Conservation (phyloP, 2,113 vertebrate genomes). For the Lota lota region DNA sequence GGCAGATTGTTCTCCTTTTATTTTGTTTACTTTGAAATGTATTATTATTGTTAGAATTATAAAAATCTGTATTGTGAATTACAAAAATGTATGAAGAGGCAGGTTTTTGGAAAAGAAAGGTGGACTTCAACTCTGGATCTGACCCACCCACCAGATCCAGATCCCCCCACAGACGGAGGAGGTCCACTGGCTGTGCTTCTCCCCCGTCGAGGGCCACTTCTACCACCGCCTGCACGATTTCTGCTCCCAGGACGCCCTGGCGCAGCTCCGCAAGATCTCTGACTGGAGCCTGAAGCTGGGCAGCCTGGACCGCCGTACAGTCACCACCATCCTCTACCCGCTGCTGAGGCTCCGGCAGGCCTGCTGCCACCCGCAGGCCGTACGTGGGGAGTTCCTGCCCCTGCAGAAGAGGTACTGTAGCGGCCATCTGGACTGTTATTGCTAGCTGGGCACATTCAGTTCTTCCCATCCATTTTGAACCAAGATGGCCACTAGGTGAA, state of each 20-base stretch:
- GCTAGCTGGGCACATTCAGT: constrained; percentile 3
- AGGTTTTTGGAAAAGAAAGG: no score
- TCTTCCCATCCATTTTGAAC: no score
- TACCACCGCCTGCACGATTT: constrained; percentile 97
- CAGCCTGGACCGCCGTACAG: constrained; percentile 91
- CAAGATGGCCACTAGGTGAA: no score
- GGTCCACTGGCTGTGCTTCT: constrained; percentile 93
- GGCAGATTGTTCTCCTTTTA: no score
- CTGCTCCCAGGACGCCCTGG: constrained; percentile 93
- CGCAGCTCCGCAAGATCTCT: constrained; percentile 92
- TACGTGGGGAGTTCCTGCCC: constrained; percentile 94
- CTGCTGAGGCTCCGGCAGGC: constrained; percentile 92
- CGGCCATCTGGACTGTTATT: not conserved
- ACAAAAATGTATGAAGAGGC: no score
- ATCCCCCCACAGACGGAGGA: constrained; percentile 96
- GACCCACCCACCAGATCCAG: constrained; percentile 80
- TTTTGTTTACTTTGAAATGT: no score
- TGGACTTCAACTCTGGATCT: not conserved
- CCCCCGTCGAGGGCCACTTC: constrained; percentile 96
- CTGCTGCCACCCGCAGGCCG: constrained; percentile 97
- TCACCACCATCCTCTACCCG: constrained; percentile 89
- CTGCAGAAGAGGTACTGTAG: constrained; percentile 91
- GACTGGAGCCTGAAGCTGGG: constrained; percentile 96
- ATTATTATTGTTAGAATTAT: no score
- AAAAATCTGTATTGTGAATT: no score